Evolutionary conservation across 2,888 invertebrate species (phyloP), one percentile per base, ranked within the genome.

Genomic region (Agapostemon virescens): DNA sequence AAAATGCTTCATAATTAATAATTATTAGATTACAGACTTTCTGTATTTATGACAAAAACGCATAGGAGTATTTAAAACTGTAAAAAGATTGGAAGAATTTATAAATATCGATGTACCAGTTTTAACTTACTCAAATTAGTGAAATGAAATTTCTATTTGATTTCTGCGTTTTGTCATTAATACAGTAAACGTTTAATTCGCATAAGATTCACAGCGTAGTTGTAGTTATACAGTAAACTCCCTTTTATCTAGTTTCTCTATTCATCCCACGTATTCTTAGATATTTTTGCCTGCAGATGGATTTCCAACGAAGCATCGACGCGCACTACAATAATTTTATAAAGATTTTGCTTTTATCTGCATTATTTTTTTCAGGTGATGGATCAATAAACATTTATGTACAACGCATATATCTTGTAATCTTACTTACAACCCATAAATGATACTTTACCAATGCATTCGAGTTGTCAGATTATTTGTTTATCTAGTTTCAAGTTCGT

Each of bases 1-100:
- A 61, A 72, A 81, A 84, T 77, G 67, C 77, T 80, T 72, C 63
- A 45, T 30, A 42, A 67, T 64, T 38, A 45, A 40, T 40, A 26
- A 36, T 67, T 69, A 67, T 40, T 40, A 40, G 40, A 40, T 15
- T 40, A 40, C 40, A 11, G 40, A 15, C 15, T 40, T 40, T 40
- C 40, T 40, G 40, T 15, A 40, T 40, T 40, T 40, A 40, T 40
- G 40, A 40, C 40, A 40, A 40, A 40, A 13, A 15, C 40, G 15
- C 13, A 15, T 40, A 15, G 4, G 15, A 15, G 40, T 15, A n/a
- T n/a, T n/a, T n/a, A n/a, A n/a, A n/a, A n/a, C n/a, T n/a, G n/a
- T n/a, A n/a, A n/a, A n/a, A n/a, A n/a, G n/a, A n/a, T n/a, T n/a
- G n/a, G n/a, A n/a, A n/a, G n/a, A 15, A 40, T 40, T 40, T 40